Conservation (phyloP, 1,140 invertebrate species). For the Battus philenor region DNA sequence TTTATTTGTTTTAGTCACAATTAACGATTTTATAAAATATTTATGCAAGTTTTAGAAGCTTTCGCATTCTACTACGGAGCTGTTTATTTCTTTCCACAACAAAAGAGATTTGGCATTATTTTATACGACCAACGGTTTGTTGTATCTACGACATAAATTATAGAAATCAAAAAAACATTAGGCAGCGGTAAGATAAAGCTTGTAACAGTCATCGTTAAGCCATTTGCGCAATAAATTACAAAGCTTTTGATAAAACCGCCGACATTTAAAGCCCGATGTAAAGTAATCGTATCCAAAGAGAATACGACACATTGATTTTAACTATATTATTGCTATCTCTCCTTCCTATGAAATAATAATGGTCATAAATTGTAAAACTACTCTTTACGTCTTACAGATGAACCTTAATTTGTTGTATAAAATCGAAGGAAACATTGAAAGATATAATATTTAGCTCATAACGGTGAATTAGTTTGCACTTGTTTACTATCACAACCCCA, state of each 20-base stretch:
- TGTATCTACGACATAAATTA: conserved; percentile 7
- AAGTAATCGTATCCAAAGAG: conserved; percentile 5
- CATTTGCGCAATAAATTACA: conserved; percentile 17
- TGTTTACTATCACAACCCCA: conserved; percentile 64
- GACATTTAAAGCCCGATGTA: conserved; percentile 11
- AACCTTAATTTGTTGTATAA: too few species aligned
- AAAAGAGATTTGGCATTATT: conserved; percentile 1
- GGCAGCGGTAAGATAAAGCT: conserved; percentile 13
- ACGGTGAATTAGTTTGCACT: conserved; percentile 62
- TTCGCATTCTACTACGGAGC: conserved; percentile 6
- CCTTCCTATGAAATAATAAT: too few species aligned
- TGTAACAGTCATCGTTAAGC: conserved; percentile 16
- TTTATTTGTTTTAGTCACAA: neutral
- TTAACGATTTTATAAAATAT: neutral
- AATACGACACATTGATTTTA: conserved; percentile 3
- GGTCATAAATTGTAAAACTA: too few species aligned
- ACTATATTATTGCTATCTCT: too few species aligned
- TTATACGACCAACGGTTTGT: too few species aligned
- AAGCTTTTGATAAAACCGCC: conserved; percentile 20
- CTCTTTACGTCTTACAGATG: too few species aligned
- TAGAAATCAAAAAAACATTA: conserved; percentile 16
- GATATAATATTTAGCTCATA: conserved; percentile 26
- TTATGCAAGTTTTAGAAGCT: conserved; percentile 14
- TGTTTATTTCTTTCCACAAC: conserved; percentile 11
- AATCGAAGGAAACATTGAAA: too few species aligned